Evolutionary conservation across 2,113 vertebrate species (phyloP), one percentile per base, ranked within the genome.

Genomic region (Grammomys surdaster): DNA sequence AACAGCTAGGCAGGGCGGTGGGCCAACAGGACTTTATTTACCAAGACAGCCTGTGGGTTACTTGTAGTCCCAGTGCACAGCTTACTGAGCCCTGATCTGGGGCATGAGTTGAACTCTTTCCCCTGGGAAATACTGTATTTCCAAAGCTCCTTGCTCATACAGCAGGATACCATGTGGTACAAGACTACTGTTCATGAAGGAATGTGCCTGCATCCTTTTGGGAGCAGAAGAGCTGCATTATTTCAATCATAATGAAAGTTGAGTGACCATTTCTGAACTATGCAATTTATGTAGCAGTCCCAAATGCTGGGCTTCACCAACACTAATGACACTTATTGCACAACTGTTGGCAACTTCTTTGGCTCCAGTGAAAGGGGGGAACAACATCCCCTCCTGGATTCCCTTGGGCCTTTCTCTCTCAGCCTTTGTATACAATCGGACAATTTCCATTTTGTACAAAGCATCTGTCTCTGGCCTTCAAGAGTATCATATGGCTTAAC

Each of bases 11-110:
- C 11, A 31, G 13, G 77, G 46, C 43, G 82, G 3, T 26, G 28
- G 70, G 60, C n/a, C 40, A 72, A 76, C 65, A 65, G 48, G 75
- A 75, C 11, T 94, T 91, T 77, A 60, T 94, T 80, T 77, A 84
- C 60, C 86, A 86, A 78, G 43, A 40, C 51, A 88, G 31, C 51
- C 82, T 69, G 10, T 1, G 0, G 36, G 65, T n/a, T 20, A 0
- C 33, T 72, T 40, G 72, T 31, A 70, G 33, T 73, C 77, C 1
- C 3, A 40, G 82, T 20, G 26, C 24, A 1, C n/a, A 69, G 13
- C 40, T 80, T 89, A 63, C 51, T 56, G 46, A 82, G 54, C 56
- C 20, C 46, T 48, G 81, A 70, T 54, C 70, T 81, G 51, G 20
- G 48, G 65, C 22, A 84, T 8, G 48, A 80, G 33, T 80, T 84